Percentiles rank a stretch among this genome's conserved stretches.
phyloP scores from a whole-genome alignment of 2,888 invertebrate genomes.

The Nymphalis c-album region DNA sequence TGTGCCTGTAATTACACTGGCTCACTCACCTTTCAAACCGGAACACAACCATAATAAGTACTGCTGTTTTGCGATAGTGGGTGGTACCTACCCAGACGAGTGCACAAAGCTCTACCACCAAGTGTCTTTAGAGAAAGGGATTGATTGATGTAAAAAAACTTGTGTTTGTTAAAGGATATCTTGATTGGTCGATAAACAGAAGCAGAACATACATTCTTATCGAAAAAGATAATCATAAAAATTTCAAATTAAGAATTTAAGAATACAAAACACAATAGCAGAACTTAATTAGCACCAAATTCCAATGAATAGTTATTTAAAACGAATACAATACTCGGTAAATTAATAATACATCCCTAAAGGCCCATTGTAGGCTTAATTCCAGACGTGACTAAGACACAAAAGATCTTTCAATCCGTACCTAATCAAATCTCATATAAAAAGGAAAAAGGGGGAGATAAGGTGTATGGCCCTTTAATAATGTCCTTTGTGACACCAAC shows the following conservation, averaged over 20 bases:
- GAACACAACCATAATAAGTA: too few relatives aligned
- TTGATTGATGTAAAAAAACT: too few relatives aligned
- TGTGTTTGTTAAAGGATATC: too few relatives aligned
- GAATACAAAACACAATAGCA: not conserved
- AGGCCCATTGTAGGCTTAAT: conserved; percentile 44
- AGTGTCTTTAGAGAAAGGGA: too few relatives aligned
- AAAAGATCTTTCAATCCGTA: conserved; percentile 47
- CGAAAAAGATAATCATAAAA: not conserved
- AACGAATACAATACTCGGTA: conserved; percentile 35
- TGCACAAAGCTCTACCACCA: too few relatives aligned
- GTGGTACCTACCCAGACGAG: too few relatives aligned
- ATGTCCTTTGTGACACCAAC: conserved; percentile 5
- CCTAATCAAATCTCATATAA: conserved; percentile 44
- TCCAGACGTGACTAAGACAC: conserved; percentile 50
- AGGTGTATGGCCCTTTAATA: conserved; percentile 29
- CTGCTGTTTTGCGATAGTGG: too few relatives aligned
- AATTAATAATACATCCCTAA: conserved; percentile 40
- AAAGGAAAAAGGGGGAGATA: conserved; percentile 33
- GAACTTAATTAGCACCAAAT: not conserved
- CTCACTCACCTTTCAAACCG: too few relatives aligned
- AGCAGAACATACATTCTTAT: too few relatives aligned
- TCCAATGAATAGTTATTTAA: conserved; percentile 12
- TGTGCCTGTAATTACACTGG: too few relatives aligned
- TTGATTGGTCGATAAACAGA: too few relatives aligned
- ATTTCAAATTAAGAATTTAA: not conserved